Evolutionary conservation across 2,113 vertebrate genomes (phyloP).

Genomic region (Oenanthe melanoleuca): DNA sequence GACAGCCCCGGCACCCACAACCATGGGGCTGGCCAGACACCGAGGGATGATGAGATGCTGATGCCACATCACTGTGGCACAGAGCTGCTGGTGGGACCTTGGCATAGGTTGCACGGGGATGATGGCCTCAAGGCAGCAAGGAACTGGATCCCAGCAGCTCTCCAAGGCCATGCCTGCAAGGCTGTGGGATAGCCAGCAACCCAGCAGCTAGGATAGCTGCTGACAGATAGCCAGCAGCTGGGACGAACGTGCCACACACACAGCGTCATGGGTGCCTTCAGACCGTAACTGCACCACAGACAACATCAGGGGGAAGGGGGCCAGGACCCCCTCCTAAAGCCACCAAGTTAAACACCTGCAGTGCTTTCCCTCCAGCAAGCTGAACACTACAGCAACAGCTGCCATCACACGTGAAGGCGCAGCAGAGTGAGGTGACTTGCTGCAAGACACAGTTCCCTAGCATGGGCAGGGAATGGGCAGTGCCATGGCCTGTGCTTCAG

Average conservation of each 20-base stretch:
- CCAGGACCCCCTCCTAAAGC: not conserved
- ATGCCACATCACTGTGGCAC: fast-evolving
- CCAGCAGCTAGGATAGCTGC: no score
- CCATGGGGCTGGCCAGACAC: not conserved
- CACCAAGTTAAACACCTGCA: fast-evolving
- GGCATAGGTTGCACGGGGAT: not conserved
- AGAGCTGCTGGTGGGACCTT: not conserved
- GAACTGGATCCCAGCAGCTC: not conserved
- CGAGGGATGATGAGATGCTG: fast-evolving
- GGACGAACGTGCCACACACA: fast-evolving
- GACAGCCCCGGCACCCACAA: not conserved
- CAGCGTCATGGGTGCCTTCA: fast-evolving
- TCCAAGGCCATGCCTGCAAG: not conserved
- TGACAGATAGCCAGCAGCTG: not conserved
- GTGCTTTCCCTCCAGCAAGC: not conserved
- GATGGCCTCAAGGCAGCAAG: fast-evolving
- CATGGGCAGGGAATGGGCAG: not conserved
- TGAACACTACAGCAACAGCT: not conserved
- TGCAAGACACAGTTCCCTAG: not conserved
- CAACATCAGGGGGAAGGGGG: not conserved
- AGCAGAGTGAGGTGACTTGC: not conserved
- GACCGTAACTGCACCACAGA: not conserved
- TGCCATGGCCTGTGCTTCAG: fast-evolving
- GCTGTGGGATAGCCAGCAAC: not conserved
- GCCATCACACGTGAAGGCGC: fast-evolving